These are phyloP conservation scores for Pentalonia nigronervosa DNA, from an alignment of 1,140 invertebrate species.

Conservation along the genomic window DNA sequence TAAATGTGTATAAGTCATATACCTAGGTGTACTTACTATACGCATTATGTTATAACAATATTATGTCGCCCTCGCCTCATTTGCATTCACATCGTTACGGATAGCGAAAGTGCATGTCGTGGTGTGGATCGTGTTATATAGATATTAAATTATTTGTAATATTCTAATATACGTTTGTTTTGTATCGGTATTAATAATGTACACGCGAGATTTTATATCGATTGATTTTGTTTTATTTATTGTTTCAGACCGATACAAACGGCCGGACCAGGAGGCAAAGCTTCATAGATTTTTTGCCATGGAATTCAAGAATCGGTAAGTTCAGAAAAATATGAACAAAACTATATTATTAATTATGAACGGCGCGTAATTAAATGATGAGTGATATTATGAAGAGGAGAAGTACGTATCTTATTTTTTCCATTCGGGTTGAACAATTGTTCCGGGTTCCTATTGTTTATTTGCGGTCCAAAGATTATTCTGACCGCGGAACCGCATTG, in stretches of 20 bases:
- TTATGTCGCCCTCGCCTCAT: background rate
- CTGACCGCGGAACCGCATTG: background rate
- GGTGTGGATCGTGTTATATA: background rate
- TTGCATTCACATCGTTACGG: background rate
- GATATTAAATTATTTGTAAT: background rate
- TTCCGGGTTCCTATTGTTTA: constrained; percentile 15
- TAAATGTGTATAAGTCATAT: background rate
- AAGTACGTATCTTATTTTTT: background rate
- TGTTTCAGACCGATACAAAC: background rate
- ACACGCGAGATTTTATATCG: background rate
- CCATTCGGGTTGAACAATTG: constrained; percentile 28
- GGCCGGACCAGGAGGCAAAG: constrained; percentile 30
- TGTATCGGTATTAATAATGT: background rate
- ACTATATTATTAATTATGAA: background rate
- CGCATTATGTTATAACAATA: background rate
- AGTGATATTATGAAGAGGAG: background rate
- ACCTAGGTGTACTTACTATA: background rate
- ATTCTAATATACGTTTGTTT: background rate
- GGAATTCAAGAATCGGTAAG: constrained; percentile 43
- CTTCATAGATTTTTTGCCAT: constrained; percentile 46
- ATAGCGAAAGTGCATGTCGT: background rate
- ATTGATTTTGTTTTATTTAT: background rate
- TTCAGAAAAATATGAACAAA: background rate
- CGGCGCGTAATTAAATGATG: background rate
- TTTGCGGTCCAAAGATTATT: constrained; percentile 25